Conservation (phyloP, 2,113 vertebrate species). For the Ciconia stormi region DNA sequence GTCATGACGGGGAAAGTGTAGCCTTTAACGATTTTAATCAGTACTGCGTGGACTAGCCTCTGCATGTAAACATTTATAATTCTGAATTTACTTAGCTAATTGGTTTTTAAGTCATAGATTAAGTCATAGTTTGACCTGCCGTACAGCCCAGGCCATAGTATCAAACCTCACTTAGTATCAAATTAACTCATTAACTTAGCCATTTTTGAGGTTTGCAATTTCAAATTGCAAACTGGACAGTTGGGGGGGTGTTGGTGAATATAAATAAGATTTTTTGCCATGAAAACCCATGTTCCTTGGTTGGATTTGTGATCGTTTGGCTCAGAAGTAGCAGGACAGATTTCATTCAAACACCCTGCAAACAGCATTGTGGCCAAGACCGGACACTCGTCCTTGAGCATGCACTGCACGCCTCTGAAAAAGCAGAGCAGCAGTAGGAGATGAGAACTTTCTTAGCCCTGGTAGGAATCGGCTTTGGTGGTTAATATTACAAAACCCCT, state of each 20-base stretch:
- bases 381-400: not conserved
- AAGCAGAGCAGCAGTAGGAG: not conserved
- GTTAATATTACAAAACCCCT: constrained; percentile 33
- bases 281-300: not conserved
- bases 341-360: not conserved
- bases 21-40: not conserved
- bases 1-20: not conserved
- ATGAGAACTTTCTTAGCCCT: not conserved
- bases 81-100: constrained; percentile 12
- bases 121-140: constrained; percentile 10
- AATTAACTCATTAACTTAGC: not conserved
- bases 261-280: not conserved
- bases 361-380: not conserved
- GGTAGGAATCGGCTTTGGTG: not conserved
- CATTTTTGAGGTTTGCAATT: constrained; percentile 4
- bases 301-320: not conserved
- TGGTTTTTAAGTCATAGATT: constrained; percentile 8
- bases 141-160: not conserved
- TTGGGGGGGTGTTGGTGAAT: not conserved
- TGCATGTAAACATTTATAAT: not conserved
- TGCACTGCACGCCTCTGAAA: not conserved
- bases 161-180: constrained; percentile 8
- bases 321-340: not conserved
- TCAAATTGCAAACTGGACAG: not conserved
- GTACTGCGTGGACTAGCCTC: not conserved